Percentiles rank a stretch among this genome's conserved stretches.
phyloP scores from a whole-genome alignment of 2,888 invertebrate genomes.

The Silvanus unidentatus region DNA sequence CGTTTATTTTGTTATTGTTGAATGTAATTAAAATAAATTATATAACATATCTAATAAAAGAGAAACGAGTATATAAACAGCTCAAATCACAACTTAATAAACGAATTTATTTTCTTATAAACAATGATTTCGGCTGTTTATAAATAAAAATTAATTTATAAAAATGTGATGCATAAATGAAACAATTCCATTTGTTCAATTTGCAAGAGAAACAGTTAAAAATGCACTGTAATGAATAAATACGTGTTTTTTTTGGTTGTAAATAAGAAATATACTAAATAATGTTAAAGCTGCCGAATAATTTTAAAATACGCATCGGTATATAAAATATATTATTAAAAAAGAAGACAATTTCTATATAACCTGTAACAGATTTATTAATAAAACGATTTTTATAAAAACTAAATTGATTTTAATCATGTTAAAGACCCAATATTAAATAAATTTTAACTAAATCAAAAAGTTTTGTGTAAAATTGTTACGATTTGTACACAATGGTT shows the following conservation, averaged over 20 bases:
- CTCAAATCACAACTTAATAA: conserved; percentile 1
- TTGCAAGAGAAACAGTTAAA: too few species aligned
- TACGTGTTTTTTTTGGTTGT: conserved; percentile 5
- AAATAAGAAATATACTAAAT: conserved; percentile 2
- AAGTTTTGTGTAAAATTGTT: too few species aligned
- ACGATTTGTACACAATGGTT: too few species aligned
- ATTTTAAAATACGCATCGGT: conserved; percentile 7
- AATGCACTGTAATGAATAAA: conserved; percentile 2
- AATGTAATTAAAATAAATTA: not conserved
- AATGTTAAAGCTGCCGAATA: conserved; percentile 9
- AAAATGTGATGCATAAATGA: too few species aligned
- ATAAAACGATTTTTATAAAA: conserved; percentile 10
- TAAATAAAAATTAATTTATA: not conserved
- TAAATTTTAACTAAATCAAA: too few species aligned
- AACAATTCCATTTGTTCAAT: too few species aligned
- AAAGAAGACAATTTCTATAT: conserved; percentile 4
- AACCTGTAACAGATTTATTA: conserved; percentile 8
- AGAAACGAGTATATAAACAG: not conserved
- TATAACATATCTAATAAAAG: too few species aligned
- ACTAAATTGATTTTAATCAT: not conserved
- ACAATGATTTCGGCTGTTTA: conserved; percentile 2
- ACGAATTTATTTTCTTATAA: conserved; percentile 3
- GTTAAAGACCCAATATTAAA: too few species aligned
- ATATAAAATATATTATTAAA: conserved; percentile 1
- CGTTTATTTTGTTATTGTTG: too few species aligned